Evolutionary conservation across 53 echinoderm and acorn worm genomes (phyloP), one percentile per base, ranked within the genome.

Genomic region (Luidia sarsii): DNA sequence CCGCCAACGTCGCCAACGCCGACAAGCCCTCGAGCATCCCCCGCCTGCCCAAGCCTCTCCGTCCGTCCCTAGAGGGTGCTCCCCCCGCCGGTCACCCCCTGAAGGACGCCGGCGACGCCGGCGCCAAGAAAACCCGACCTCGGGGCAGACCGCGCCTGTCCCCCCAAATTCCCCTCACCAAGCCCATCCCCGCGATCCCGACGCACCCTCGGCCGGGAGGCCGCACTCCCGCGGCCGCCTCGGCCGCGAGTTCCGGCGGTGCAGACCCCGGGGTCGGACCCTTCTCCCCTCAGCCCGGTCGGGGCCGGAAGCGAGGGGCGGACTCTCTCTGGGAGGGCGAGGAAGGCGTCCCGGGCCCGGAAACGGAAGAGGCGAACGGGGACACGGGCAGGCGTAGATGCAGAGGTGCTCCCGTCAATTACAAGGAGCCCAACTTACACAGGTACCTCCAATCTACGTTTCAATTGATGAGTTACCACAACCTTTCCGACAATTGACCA

Each of bases 391-490:
- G 79, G 50, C 69, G 81, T 16, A 62, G 85, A 31, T 38, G 57
- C 0, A 79, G 73, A 80, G 77, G 29, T 11, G 57, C 14, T 16
- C 46, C 46, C 2, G 72, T 89, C 22, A 64, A 65, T 56, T 89
- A 89, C 65, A 89, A 85, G 64, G 89, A 89, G 56, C 89, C 89
- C 41, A 41, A 11, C 6, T n/a, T n/a, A n/a, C n/a, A n/a, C n/a
- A n/a, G n/a, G n/a, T n/a, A n/a, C n/a, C n/a, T n/a, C n/a, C n/a
- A n/a, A n/a, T n/a, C n/a, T n/a, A n/a, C n/a, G n/a, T n/a, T n/a
- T n/a, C n/a, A n/a, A n/a, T n/a, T n/a, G n/a, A n/a, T n/a, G n/a
- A n/a, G n/a, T n/a, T n/a, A n/a, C n/a, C n/a, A n/a, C n/a, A n/a
- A n/a, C n/a, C n/a, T n/a, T n/a, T n/a, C n/a, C n/a, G n/a, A n/a